phyloP scores from a whole-genome alignment of 2,888 invertebrate genomes.

The Zhengitettix transpicula region DNA sequence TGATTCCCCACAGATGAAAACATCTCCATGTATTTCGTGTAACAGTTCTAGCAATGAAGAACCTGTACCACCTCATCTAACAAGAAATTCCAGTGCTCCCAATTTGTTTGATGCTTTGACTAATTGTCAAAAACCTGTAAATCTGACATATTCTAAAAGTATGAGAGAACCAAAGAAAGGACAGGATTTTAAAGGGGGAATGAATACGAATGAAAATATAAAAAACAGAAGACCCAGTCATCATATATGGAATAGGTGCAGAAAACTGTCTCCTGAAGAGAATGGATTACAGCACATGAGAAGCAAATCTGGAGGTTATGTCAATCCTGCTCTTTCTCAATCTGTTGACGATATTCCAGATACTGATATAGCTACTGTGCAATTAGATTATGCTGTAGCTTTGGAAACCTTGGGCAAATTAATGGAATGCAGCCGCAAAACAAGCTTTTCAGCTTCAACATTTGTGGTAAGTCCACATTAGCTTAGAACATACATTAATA shows the following conservation, averaged over 20 bases:
- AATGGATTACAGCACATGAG: slow-evolving; percentile 9
- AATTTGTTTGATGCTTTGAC: not conserved
- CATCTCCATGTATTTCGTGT: too few relatives aligned
- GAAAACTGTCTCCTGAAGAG: not conserved
- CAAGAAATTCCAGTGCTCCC: slow-evolving; percentile 3
- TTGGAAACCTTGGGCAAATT: slow-evolving; percentile 11
- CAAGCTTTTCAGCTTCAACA: too few relatives aligned
- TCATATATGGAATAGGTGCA: not conserved
- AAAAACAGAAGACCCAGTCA: not conserved
- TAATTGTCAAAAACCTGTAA: not conserved
- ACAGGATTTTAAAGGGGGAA: not conserved
- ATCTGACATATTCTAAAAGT: not conserved
- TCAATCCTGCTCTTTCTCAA: slow-evolving; percentile 16
- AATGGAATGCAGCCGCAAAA: slow-evolving; percentile 8
- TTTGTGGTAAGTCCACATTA: too few relatives aligned
- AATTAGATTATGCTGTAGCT: slow-evolving; percentile 12
- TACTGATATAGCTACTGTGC: slow-evolving; percentile 3
- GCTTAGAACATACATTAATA: too few relatives aligned
- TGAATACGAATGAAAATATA: not conserved
- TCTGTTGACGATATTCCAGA: slow-evolving; percentile 8
- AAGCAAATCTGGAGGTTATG: slow-evolving; percentile 18
- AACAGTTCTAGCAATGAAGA: not conserved
- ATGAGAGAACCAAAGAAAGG: not conserved
- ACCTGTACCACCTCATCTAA: not conserved
- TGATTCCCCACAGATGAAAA: not conserved